Percentiles rank a stretch among this genome's conserved stretches.
These are phyloP conservation scores for Reinhardtius hippoglossoides DNA, from an alignment of 2,113 vertebrate species.

Conservation along the genomic window DNA sequence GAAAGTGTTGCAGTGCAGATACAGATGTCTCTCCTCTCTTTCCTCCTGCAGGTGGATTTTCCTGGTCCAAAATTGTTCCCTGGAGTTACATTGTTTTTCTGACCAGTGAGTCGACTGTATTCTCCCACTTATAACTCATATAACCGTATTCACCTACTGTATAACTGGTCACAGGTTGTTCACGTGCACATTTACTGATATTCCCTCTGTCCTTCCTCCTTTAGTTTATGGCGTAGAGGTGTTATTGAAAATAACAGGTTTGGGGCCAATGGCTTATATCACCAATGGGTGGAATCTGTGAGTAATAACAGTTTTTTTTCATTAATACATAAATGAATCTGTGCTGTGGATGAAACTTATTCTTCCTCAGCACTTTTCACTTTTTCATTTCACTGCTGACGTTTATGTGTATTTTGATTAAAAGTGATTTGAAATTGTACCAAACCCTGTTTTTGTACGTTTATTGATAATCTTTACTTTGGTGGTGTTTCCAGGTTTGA, in stretches of 20 bases:
- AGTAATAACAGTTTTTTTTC: slow-evolving; percentile 71
- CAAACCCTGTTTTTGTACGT: not conserved
- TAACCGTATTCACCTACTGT: not conserved
- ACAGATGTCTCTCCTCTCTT: slow-evolving; percentile 6
- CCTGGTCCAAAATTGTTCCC: slow-evolving; percentile 89
- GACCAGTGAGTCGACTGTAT: slow-evolving; percentile 87
- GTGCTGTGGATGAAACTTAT: not conserved
- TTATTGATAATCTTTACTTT: not conserved
- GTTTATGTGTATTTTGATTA: not conserved
- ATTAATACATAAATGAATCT: not conserved
- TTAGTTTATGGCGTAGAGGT: slow-evolving; percentile 92
- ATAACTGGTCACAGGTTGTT: not conserved
- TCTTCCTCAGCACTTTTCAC: no score
- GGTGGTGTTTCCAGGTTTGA: slow-evolving; percentile 87
- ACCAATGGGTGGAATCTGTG: slow-evolving; percentile 98
- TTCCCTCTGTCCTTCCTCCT: slow-evolving; percentile 40
- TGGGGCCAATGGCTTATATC: slow-evolving; percentile 94
- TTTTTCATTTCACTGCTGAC: not conserved
- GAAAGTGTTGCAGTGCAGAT: not conserved
- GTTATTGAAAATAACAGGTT: slow-evolving; percentile 91
- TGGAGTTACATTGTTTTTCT: slow-evolving; percentile 97
- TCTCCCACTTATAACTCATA: not conserved
- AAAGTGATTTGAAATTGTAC: not conserved
- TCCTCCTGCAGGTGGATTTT: slow-evolving; percentile 86
- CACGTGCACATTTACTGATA: not conserved